These are phyloP conservation scores for Pluvialis apricaria DNA, from an alignment of 2,113 vertebrate species.

Conservation along the genomic window DNA sequence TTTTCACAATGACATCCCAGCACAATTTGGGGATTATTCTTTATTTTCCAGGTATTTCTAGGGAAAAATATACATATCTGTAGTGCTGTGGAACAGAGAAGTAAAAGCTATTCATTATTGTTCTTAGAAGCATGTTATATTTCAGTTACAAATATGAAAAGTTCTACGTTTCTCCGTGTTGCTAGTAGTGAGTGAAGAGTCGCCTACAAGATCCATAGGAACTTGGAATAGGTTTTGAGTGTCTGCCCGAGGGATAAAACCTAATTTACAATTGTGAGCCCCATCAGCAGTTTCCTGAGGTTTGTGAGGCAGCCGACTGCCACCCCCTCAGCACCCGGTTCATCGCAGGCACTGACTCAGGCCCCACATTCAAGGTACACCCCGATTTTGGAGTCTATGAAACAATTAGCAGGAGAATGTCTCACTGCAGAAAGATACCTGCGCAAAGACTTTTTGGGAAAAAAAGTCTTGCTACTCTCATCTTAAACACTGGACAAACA, in stretches of 20 bases:
- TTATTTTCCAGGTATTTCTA: background rate
- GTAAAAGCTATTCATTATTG: background rate
- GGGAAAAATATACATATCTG: background rate
- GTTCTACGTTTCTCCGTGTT: fast-evolving
- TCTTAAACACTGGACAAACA: background rate
- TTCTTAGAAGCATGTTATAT: background rate
- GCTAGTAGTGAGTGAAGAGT: background rate
- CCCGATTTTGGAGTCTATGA: background rate
- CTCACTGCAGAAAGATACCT: background rate
- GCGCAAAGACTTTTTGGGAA: background rate
- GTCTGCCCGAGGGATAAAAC: background rate
- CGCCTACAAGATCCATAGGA: background rate
- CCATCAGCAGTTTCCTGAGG: background rate
- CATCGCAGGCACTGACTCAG: background rate
- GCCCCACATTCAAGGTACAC: background rate
- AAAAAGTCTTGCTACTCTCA: background rate
- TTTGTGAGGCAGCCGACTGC: fast-evolving
- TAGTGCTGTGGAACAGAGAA: background rate
- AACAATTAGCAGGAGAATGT: background rate
- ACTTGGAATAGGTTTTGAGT: background rate
- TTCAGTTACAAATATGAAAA: background rate
- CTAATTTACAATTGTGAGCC: background rate
- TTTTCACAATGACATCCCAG: background rate
- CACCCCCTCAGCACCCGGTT: fast-evolving
- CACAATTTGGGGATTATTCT: background rate